Evolutionary conservation across 2,888 invertebrate species (phyloP).

Genomic region (Flabesymbios commensalis): DNA sequence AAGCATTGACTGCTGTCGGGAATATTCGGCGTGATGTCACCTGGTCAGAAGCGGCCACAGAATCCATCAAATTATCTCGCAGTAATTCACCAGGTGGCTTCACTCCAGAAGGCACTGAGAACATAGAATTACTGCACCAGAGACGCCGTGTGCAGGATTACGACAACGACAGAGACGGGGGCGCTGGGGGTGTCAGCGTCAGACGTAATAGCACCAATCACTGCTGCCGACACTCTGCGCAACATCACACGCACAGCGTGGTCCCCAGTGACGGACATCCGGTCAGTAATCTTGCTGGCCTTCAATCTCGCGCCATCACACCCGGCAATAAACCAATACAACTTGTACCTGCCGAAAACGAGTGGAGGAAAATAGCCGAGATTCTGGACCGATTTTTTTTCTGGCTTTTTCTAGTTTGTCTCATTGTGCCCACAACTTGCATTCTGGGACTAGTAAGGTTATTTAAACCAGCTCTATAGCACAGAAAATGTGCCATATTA

Average conservation of each 20-base stretch:
- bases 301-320: too few species aligned
- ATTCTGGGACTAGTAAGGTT: slow-evolving; percentile 16
- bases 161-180: not conserved
- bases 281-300: too few species aligned
- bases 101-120: not conserved
- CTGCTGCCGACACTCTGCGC: too few species aligned
- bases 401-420: slow-evolving; percentile 12
- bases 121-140: slow-evolving; percentile 7
- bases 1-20: too few species aligned
- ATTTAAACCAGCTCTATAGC: too few species aligned
- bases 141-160: not conserved
- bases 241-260: too few species aligned
- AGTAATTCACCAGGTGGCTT: too few species aligned
- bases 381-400: slow-evolving; percentile 22
- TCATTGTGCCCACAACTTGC: slow-evolving; percentile 16
- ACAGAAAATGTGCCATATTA: too few species aligned
- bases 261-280: too few species aligned
- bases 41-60: not conserved
- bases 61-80: not conserved
- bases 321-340: too few species aligned
- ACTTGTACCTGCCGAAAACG: too few species aligned
- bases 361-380: slow-evolving; percentile 24
- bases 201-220: too few species aligned
- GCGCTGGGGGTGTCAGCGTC: not conserved
- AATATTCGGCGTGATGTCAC: not conserved